Base-by-base conservation (phyloP, 1,140 invertebrate genomes). In the Melipona quadrifasciata region DNA sequence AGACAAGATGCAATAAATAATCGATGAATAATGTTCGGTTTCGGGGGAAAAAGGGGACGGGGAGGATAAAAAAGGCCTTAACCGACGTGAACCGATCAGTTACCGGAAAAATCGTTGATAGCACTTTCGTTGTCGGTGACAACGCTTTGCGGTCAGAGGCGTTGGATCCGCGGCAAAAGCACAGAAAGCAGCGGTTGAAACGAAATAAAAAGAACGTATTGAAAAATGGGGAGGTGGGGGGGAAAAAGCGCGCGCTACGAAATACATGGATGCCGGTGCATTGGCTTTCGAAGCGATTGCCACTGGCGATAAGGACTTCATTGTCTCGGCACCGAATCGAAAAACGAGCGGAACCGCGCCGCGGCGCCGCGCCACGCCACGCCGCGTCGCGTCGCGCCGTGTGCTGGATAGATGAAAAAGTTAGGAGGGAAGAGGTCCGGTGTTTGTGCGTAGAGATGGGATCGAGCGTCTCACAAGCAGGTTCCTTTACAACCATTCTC, bases 261-360 rank as follows among this genome's bases (percentile, higher is more conserved):
- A 81, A 78, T 86, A 82, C 87, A 75, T 73, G 64, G 73, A 70
- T 76, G 82, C 73, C 53, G 67, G 57, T 34, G 53, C 65, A 84
- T 70, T 88, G 86, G 70, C 73, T 80, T 75, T 71, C 88, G 75
- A 79, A 83, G 81, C 81, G 88, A 90, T 90, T 79, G 89, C 86
- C 72, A 82, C 70, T 72, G 71, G 71, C 73, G 89, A 90, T 90
- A 90, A 90, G 89, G 82, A 90, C 81, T 88, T 90, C 89, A 90
- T 90, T 90, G 89, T 88, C 89, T 90, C 89, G 80, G 75, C 64
- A 80, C 51, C 82, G 89, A 90, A 90, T 90, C 87, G 87, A 90
- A 90, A 84, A 90, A 84, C 89, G 77, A 76, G 75, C 71, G 75
- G 80, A 76, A 72, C 71, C 57, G 74, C 71, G 47, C 39, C 14